A percentile compares a stretch with the other conserved stretches of the same genome.
Evolutionary conservation across 92 coral and sea anemone species (phyloP).

Genomic region (Umimayanthus kanabou): DNA sequence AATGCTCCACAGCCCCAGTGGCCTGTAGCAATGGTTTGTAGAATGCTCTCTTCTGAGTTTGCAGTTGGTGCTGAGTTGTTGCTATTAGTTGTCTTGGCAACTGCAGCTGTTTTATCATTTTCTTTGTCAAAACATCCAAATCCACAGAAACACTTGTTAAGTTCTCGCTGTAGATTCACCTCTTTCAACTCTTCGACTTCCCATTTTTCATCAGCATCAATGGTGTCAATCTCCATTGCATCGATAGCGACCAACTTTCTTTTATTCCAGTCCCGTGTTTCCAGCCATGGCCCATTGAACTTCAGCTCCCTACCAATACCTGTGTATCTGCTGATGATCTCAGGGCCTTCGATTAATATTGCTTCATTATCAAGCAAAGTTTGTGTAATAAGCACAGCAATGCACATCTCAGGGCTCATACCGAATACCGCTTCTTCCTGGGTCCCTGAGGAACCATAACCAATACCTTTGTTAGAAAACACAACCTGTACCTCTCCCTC

Average conservation of each 20-base stretch:
- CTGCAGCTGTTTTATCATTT: background rate
- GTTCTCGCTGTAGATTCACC: slow-evolving; percentile 13
- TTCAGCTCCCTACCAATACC: slow-evolving; percentile 39
- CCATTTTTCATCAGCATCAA: slow-evolving; percentile 6
- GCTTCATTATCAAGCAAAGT: slow-evolving; percentile 37
- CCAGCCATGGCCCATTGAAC: slow-evolving; percentile 36
- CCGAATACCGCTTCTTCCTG: slow-evolving; percentile 43
- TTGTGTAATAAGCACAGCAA: slow-evolving; percentile 24
- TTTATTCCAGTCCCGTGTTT: slow-evolving; percentile 18
- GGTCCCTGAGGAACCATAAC: slow-evolving; percentile 39
- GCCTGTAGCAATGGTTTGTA: slow-evolving; percentile 36
- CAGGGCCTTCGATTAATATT: slow-evolving; percentile 33
- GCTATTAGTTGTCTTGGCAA: background rate
- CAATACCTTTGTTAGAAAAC: slow-evolving; percentile 41
- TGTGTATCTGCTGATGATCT: slow-evolving; percentile 32
- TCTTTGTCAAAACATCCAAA: background rate
- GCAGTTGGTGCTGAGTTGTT: background rate
- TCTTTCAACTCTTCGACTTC: slow-evolving; percentile 34
- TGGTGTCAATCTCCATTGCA: slow-evolving; percentile 32
- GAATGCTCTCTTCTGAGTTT: background rate
- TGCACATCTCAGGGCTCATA: slow-evolving; percentile 40
- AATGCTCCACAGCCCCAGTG: slow-evolving; percentile 47
- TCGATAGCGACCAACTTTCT: slow-evolving; percentile 34
- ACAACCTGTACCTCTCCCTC: slow-evolving; percentile 36
- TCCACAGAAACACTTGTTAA: slow-evolving; percentile 41